phyloP scores from a whole-genome alignment of 1,140 invertebrate species.

The Drosophila ogumai region DNA sequence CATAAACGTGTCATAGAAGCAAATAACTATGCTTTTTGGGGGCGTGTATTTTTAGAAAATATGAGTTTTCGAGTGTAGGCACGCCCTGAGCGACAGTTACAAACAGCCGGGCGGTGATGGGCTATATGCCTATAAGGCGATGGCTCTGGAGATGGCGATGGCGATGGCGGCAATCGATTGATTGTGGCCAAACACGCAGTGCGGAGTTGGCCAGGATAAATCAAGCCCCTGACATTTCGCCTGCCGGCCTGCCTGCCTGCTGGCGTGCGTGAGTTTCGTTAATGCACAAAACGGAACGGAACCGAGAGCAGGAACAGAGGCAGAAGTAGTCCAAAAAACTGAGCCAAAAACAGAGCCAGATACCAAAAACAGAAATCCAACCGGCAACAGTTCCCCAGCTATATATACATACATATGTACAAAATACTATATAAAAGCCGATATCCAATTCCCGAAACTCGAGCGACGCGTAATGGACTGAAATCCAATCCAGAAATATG shows the following conservation, averaged over 20 bases:
- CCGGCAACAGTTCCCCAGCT: slow-evolving; percentile 65
- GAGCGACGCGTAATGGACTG: slow-evolving; percentile 75
- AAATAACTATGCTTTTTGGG: slow-evolving; percentile 22
- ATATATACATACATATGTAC: slow-evolving; percentile 8
- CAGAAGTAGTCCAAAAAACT: slow-evolving; percentile 14
- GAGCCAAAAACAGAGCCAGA: slow-evolving; percentile 11
- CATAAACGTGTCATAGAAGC: not conserved
- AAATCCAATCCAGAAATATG: slow-evolving; percentile 83
- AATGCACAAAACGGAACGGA: slow-evolving; percentile 60
- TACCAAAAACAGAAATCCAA: slow-evolving; percentile 34
- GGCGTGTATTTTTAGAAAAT: slow-evolving; percentile 35
- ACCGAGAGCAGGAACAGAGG: slow-evolving; percentile 17
- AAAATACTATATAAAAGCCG: slow-evolving; percentile 68
- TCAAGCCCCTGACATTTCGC: slow-evolving; percentile 78
- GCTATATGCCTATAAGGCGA: slow-evolving; percentile 38
- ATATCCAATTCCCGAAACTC: slow-evolving; percentile 80
- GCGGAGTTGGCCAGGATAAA: slow-evolving; percentile 81
- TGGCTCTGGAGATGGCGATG: slow-evolving; percentile 36
- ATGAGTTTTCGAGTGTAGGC: slow-evolving; percentile 57
- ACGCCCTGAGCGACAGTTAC: slow-evolving; percentile 80
- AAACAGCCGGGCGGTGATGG: slow-evolving; percentile 63
- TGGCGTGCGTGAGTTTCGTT: slow-evolving; percentile 79
- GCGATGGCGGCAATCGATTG: slow-evolving; percentile 73
- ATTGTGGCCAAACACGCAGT: slow-evolving; percentile 81
- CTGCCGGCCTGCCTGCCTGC: slow-evolving; percentile 21